These are phyloP conservation scores for Actinostola sp. DNA, from an alignment of 92 coral and sea anemone species.

Conservation along the genomic window DNA sequence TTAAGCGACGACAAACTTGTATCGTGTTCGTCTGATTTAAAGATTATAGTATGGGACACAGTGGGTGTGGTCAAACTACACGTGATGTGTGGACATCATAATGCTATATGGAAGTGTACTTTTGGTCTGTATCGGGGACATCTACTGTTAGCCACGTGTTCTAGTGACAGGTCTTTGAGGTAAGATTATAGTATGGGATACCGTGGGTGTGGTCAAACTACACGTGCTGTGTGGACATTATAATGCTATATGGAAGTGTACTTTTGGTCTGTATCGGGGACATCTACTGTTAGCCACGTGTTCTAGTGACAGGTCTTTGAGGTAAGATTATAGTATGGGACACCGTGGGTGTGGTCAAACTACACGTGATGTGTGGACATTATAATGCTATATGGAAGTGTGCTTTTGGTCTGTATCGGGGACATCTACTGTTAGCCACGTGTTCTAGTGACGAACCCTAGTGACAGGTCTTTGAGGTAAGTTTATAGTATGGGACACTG, in stretches of 20 bases:
- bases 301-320: slow-evolving; percentile 71
- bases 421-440: slow-evolving; percentile 42
- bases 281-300: slow-evolving; percentile 55
- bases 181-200: slow-evolving; percentile 11
- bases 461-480: slow-evolving; percentile 69
- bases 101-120: slow-evolving; percentile 70
- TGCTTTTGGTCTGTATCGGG: slow-evolving; percentile 41
- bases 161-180: slow-evolving; percentile 77
- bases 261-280: slow-evolving; percentile 35
- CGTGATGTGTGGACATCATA: slow-evolving; percentile 56
- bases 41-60: slow-evolving; percentile 68
- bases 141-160: slow-evolving; percentile 60
- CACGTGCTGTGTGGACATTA: slow-evolving; percentile 54
- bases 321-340: slow-evolving; percentile 31
- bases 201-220: slow-evolving; percentile 26
- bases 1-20: slow-evolving; percentile 41
- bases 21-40: slow-evolving; percentile 73
- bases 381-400: slow-evolving; percentile 72
- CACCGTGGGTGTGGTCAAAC: slow-evolving; percentile 29
- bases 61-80: slow-evolving; percentile 29
- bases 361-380: slow-evolving; percentile 51
- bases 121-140: slow-evolving; percentile 33
- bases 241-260: slow-evolving; percentile 72
- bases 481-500: background rate
- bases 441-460: slow-evolving; percentile 43